phyloP scores from a whole-genome alignment of 2,797 vertebrate genomes.

The Gymnothorax reevesii region DNA sequence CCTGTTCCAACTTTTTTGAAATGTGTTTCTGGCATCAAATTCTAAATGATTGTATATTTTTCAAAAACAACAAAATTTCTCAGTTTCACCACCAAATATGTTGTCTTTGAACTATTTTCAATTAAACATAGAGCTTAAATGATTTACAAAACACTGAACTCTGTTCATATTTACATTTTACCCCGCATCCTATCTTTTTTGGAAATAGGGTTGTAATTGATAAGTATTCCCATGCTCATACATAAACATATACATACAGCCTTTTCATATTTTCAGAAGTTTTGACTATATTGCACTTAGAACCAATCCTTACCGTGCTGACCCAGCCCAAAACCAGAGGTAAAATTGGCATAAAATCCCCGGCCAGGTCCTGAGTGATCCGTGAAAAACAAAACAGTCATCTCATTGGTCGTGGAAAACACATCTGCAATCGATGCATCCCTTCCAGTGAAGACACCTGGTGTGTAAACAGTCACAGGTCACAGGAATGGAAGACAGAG shows the following conservation, averaged over 20 bases:
- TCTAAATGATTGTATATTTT: no score
- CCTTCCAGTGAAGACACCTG: slow-evolving; percentile 70
- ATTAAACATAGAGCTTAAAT: no score
- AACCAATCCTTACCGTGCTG: slow-evolving; percentile 68
- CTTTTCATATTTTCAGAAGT: neutral
- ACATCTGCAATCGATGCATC: slow-evolving; percentile 68
- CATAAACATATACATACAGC: neutral
- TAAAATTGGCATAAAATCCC: slow-evolving; percentile 91
- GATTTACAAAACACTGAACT: no score
- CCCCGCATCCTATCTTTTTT: no score
- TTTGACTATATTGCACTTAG: neutral
- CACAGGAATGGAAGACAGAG: neutral
- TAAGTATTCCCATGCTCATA: neutral
- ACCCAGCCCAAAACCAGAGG: slow-evolving; percentile 78
- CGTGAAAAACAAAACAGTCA: slow-evolving; percentile 79
- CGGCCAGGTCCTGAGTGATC: slow-evolving; percentile 4
- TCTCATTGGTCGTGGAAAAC: slow-evolving; percentile 81
- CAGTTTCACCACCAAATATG: no score
- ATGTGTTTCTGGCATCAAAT: no score
- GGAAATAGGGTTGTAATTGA: neutral
- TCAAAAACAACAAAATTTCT: no score
- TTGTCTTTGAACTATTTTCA: no score
- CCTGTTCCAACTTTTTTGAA: no score
- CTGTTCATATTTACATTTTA: no score
- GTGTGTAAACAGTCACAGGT: slow-evolving; percentile 26